Percentiles rank a stretch among this genome's conserved stretches.
These are phyloP conservation scores for Parasteatoda tepidariorum DNA, from an alignment of 1,140 invertebrate genomes.

Conservation along the genomic window DNA sequence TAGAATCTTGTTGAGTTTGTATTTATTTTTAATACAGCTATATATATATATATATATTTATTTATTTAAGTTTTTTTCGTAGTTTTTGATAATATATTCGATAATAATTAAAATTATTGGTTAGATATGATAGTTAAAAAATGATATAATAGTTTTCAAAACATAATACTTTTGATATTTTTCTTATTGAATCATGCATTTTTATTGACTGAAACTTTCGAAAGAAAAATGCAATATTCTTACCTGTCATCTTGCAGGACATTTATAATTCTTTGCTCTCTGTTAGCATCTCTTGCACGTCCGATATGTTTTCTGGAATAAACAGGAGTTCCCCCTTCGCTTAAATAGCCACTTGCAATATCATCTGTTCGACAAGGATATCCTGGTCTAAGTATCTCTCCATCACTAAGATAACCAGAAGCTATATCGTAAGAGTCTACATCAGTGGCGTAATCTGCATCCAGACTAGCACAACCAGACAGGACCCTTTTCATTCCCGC, in stretches of 20 bases:
- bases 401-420: slow-evolving; percentile 81
- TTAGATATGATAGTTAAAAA: no score
- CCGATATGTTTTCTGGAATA: slow-evolving; percentile 53
- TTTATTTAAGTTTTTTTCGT: no score
- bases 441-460: slow-evolving; percentile 68
- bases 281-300: slow-evolving; percentile 63
- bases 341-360: slow-evolving; percentile 84
- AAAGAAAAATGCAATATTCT: slow-evolving; percentile 42
- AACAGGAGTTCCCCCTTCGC: slow-evolving; percentile 79
- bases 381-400: slow-evolving; percentile 74
- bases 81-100: no score
- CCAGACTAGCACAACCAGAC: slow-evolving; percentile 55
- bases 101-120: no score
- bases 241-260: slow-evolving; percentile 71
- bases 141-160: no score
- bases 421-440: slow-evolving; percentile 64
- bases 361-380: slow-evolving; percentile 70
- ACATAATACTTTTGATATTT: no score
- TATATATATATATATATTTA: no score
- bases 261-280: slow-evolving; percentile 60
- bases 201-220: no score
- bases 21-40: no score
- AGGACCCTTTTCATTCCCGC: slow-evolving; percentile 42
- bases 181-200: no score
- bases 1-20: no score